Percentiles rank a stretch among this genome's conserved stretches.
These are phyloP conservation scores for Halisarca cf. caerulea DNA, from an alignment of 37 sponge, comb jelly and placozoan genomes.

Conservation along the genomic window DNA sequence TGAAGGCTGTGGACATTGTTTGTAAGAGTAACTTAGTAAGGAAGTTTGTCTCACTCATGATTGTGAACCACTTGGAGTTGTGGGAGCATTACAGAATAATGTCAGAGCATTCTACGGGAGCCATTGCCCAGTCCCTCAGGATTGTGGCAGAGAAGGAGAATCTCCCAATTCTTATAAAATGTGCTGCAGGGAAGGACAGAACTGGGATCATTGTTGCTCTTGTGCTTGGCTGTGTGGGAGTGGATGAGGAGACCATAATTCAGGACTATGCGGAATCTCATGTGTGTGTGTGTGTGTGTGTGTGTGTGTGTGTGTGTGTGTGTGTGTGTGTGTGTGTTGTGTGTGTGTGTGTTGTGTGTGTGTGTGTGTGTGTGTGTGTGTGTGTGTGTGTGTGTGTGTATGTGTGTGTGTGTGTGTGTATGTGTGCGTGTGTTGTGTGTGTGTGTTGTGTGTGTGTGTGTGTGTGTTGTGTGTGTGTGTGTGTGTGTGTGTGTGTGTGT, in stretches of 20 bases:
- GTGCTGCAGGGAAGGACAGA: constrained; percentile 89
- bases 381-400: too few relatives aligned
- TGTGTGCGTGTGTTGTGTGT: too few relatives aligned
- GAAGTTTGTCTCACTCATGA: constrained; percentile 47
- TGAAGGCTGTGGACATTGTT: constrained; percentile 60
- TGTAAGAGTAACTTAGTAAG: constrained; percentile 64
- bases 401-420: too few relatives aligned
- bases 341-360: too few relatives aligned
- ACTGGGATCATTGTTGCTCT: constrained; percentile 76
- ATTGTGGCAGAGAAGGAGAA: constrained; percentile 50
- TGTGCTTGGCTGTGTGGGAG: constrained; percentile 66
- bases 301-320: too few relatives aligned
- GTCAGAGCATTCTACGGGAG: constrained; percentile 60
- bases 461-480: too few relatives aligned
- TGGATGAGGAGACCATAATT: constrained; percentile 66
- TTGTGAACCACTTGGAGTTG: constrained; percentile 55
- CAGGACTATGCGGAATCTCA: constrained; percentile 78
- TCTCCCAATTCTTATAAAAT: constrained; percentile 73
- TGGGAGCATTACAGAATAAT: constrained; percentile 61
- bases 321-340: too few relatives aligned
- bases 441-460: too few relatives aligned
- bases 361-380: too few relatives aligned
- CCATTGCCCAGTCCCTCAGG: constrained; percentile 52
- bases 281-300: constrained; percentile 38
- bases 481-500: too few relatives aligned